phyloP scores from a whole-genome alignment of 2,888 invertebrate genomes.

The Parthenolecanium corni region DNA sequence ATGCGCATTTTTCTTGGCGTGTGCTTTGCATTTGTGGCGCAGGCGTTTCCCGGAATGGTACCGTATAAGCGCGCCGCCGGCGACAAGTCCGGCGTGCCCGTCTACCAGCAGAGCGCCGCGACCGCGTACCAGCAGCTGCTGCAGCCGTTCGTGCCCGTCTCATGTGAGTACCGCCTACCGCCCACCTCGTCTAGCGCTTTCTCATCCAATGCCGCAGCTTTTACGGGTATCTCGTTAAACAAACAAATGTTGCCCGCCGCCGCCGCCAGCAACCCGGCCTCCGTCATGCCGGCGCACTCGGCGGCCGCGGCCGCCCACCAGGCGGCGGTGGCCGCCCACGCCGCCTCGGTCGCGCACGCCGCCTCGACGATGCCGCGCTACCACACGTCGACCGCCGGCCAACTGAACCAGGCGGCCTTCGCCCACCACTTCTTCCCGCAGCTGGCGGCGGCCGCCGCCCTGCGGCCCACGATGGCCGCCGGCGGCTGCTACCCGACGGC shows the following conservation, averaged over 20 bases:
- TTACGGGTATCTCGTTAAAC: constrained; percentile 58
- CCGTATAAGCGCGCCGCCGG: constrained; percentile 93
- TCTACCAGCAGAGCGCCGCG: constrained; percentile 78
- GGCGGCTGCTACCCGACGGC: too few species aligned
- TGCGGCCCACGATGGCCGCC: constrained; percentile 6
- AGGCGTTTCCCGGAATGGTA: constrained; percentile 92
- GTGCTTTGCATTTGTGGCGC: constrained; percentile 34
- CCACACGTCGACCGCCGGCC: constrained; percentile 20
- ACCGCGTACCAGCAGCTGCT: constrained; percentile 89
- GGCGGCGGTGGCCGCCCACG: constrained; percentile 10
- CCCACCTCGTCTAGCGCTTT: constrained; percentile 39
- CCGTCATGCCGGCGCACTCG: constrained; percentile 3
- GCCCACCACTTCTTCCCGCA: constrained; percentile 15
- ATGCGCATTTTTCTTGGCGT: too few species aligned
- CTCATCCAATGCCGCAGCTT: constrained; percentile 47
- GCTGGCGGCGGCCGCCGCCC: constrained; percentile 7
- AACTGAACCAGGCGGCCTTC: constrained; percentile 22
- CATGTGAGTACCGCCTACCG: constrained; percentile 88
- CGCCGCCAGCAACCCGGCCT: constrained; percentile 34
- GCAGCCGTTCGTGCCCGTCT: constrained; percentile 95
- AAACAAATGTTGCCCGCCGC: constrained; percentile 47
- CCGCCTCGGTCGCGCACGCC: constrained; percentile 8
- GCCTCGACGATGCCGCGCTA: constrained; percentile 19
- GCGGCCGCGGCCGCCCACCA: background rate
- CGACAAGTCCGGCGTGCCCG: constrained; percentile 91